Percentiles rank a stretch among this genome's conserved stretches.
These are phyloP conservation scores for Apis dorsata DNA, from an alignment of 1,140 invertebrate genomes.

Conservation along the genomic window DNA sequence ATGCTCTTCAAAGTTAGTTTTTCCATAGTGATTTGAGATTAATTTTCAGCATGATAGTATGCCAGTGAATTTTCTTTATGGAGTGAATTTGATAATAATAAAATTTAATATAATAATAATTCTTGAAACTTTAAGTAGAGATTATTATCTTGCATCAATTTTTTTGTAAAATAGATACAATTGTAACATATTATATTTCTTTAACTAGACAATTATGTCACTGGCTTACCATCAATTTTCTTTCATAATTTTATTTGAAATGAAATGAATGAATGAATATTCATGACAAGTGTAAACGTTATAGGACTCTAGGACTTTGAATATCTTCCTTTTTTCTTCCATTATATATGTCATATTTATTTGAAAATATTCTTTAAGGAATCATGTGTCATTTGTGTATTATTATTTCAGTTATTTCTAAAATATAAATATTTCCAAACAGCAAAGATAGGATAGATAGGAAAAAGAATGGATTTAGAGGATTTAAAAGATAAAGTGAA, in stretches of 20 bases:
- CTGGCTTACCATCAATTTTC: constrained; percentile 14
- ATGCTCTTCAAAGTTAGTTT: not conserved
- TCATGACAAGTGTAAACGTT: not conserved
- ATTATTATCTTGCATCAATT: not conserved
- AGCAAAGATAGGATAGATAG: not conserved
- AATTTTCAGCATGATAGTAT: not conserved
- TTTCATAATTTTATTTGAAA: constrained; percentile 27
- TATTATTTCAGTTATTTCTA: not conserved
- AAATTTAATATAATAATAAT: not conserved
- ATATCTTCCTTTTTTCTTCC: not conserved
- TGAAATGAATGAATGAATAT: too few species aligned
- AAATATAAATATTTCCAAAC: not conserved
- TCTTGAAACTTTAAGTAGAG: not conserved
- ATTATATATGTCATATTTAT: not conserved
- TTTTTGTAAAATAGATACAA: not conserved
- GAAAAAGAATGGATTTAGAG: not conserved
- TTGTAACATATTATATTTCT: not conserved
- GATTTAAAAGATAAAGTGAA: not conserved
- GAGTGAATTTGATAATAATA: not conserved
- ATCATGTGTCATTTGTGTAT: not conserved
- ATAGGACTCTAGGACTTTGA: constrained; percentile 1
- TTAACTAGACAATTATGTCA: not conserved
- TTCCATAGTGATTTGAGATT: not conserved
- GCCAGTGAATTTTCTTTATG: not conserved
- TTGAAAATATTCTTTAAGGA: not conserved